Percentiles rank a stretch among this genome's conserved stretches.
phyloP scores from a whole-genome alignment of 2,888 invertebrate genomes.

The Eupithecia vulgata region DNA sequence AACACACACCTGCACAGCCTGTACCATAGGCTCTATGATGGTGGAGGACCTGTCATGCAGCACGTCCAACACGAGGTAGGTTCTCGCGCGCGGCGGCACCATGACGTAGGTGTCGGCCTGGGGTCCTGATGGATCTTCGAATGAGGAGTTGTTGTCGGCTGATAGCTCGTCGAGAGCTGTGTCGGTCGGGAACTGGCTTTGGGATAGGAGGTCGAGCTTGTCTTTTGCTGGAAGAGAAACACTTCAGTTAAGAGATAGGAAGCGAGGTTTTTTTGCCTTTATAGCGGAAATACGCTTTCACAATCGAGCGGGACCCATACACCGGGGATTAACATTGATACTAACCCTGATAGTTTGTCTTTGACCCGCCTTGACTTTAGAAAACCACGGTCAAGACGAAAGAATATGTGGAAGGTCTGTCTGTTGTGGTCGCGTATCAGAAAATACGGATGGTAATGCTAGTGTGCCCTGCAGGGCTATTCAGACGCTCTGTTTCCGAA shows the following conservation, averaged over 20 bases:
- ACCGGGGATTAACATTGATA: too few species aligned
- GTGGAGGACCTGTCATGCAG: slow-evolving; percentile 60
- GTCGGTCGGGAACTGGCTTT: slow-evolving; percentile 52
- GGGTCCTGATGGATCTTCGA: slow-evolving; percentile 46
- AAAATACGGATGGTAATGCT: too few species aligned
- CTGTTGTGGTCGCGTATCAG: too few species aligned
- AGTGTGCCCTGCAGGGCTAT: too few species aligned
- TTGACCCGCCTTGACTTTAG: too few species aligned
- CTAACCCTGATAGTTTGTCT: too few species aligned
- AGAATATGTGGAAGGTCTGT: too few species aligned
- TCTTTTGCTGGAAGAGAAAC: slow-evolving; percentile 59
- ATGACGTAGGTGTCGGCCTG: slow-evolving; percentile 73
- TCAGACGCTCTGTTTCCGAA: too few species aligned
- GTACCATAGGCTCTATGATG: slow-evolving; percentile 55
- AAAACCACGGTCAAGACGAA: too few species aligned
- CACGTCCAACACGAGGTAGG: slow-evolving; percentile 70
- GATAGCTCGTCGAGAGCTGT: slow-evolving; percentile 59
- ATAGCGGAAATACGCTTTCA: too few species aligned
- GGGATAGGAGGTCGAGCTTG: slow-evolving; percentile 60
- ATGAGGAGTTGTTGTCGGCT: slow-evolving; percentile 52
- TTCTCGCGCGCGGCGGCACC: slow-evolving; percentile 66
- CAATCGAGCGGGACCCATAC: too few species aligned
- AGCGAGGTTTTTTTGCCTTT: too few species aligned
- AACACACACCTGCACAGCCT: neutral
- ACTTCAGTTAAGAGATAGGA: neutral